Evolutionary conservation across 2,888 invertebrate genomes (phyloP).

Genomic region (Luperina nickerlii): DNA sequence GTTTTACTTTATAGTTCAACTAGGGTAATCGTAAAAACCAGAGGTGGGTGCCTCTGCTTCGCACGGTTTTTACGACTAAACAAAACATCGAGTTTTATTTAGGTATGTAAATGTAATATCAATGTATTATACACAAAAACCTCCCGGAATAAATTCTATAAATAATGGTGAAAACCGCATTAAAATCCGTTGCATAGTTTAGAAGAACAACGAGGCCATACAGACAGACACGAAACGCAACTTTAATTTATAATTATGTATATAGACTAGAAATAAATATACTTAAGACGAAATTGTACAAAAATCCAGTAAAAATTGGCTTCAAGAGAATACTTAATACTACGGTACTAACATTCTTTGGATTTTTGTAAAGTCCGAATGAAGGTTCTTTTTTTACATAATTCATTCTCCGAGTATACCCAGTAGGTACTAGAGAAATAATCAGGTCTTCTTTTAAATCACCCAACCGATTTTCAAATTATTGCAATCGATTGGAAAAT

Average conservation of each 20-base stretch:
- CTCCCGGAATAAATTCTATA: neutral
- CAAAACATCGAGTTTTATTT: neutral
- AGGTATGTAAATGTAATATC: too few relatives aligned
- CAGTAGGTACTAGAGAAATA: neutral
- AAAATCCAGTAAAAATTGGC: neutral
- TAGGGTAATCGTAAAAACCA: too few relatives aligned
- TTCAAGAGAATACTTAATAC: neutral
- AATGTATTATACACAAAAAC: neutral
- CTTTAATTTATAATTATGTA: neutral
- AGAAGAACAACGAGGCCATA: neutral
- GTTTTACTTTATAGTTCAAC: neutral
- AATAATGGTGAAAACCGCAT: neutral
- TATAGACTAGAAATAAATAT: neutral
- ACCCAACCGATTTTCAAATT: neutral
- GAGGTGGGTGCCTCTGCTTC: neutral
- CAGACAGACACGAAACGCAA: neutral
- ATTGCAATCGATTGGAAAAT: slow-evolving; percentile 11
- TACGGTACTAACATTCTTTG: too few relatives aligned
- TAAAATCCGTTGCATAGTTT: neutral
- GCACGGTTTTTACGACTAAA: neutral
- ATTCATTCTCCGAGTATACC: neutral
- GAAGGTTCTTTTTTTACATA: neutral
- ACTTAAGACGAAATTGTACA: too few relatives aligned
- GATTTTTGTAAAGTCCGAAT: too few relatives aligned
- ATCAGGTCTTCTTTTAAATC: slow-evolving; percentile 2